These are phyloP conservation scores for Pycnomerus fuliginosus DNA, from an alignment of 2,888 invertebrate species.

Conservation along the genomic window DNA sequence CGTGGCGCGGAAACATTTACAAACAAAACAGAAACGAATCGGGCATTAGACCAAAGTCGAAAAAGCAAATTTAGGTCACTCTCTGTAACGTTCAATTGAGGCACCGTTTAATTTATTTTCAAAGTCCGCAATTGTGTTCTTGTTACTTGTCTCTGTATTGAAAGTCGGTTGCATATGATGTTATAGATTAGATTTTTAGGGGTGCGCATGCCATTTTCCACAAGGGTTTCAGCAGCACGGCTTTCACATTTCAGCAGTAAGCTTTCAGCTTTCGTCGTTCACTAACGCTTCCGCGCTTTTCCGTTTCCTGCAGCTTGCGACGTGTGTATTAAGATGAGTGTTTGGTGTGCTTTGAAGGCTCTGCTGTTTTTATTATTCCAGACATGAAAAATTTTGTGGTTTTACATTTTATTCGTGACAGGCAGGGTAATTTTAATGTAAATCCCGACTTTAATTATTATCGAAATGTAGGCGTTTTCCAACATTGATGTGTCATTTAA, in stretches of 20 bases:
- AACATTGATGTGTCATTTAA: no score
- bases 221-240: constrained; percentile 38
- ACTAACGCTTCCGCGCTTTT: constrained; percentile 27
- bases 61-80: no score
- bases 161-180: constrained; percentile 45
- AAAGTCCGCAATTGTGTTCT: background rate
- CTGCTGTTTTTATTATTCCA: no score
- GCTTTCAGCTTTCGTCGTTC: constrained; percentile 43
- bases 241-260: constrained; percentile 42
- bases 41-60: no score
- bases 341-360: no score
- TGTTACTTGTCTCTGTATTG: background rate
- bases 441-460: no score
- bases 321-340: constrained; percentile 12
- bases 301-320: constrained; percentile 15
- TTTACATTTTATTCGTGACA: no score
- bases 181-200: constrained; percentile 53
- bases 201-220: constrained; percentile 49
- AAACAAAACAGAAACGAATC: constrained; percentile 29
- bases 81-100: no score
- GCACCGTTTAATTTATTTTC: no score
- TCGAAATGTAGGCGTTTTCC: no score
- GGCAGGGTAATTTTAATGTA: no score
- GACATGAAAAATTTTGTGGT: no score
- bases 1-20: constrained; percentile 36